A percentile compares a stretch with the other conserved stretches of the same genome.
Evolutionary conservation across 2,113 vertebrate genomes (phyloP).

Genomic region (Corythaeola cristata): DNA sequence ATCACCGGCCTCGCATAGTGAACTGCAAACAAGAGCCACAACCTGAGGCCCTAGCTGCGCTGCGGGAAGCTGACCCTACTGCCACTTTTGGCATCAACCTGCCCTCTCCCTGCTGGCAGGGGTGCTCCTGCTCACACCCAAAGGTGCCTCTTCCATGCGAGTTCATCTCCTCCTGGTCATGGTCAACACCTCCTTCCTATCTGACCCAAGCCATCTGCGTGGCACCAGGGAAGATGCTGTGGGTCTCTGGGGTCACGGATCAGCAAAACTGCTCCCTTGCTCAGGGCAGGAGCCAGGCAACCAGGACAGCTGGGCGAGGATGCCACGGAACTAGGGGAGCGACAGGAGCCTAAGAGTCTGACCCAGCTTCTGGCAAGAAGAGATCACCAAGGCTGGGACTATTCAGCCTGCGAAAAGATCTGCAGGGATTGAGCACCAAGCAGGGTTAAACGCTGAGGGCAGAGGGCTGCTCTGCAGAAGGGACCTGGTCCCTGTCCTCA

Average conservation of each 20-base stretch:
- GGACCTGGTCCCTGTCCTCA: neutral
- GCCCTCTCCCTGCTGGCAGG: neutral
- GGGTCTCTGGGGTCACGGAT: rapidly evolving
- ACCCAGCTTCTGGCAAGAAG: neutral
- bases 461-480: neutral
- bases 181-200: neutral
- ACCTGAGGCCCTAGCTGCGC: neutral
- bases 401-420: neutral
- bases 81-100: neutral
- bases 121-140: neutral
- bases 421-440: neutral
- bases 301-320: neutral
- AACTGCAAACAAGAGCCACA: conserved; percentile 73
- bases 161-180: neutral
- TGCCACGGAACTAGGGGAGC: neutral
- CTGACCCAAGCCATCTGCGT: neutral
- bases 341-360: neutral
- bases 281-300: neutral
- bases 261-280: neutral
- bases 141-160: rapidly evolving
- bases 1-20: conserved; percentile 97
- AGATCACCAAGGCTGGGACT: neutral
- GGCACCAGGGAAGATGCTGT: neutral
- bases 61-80: neutral
- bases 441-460: neutral